These are phyloP conservation scores for Petromus typicus DNA, from an alignment of 2,113 vertebrate genomes.

Conservation along the genomic window DNA sequence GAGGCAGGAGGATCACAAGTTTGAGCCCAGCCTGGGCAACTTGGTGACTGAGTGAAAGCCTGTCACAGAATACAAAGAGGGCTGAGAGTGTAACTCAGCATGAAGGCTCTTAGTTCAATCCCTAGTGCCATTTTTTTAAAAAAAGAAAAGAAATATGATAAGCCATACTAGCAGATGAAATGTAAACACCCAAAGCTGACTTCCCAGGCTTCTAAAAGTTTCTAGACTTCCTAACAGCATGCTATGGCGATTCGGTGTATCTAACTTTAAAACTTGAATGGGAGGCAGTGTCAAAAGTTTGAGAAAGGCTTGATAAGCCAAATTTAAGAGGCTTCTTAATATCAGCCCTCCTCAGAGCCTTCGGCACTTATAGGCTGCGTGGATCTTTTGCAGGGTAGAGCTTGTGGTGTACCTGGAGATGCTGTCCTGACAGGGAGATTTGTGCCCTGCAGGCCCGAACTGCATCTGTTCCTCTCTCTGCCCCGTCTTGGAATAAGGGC, in stretches of 20 bases:
- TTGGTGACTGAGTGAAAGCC: neutral
- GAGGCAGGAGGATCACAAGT: neutral
- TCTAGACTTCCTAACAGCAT: neutral
- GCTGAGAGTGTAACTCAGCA: neutral
- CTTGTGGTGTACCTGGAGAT: rapidly evolving
- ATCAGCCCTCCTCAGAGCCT: neutral
- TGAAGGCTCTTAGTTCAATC: neutral
- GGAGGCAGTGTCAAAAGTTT: neutral
- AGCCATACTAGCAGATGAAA: neutral
- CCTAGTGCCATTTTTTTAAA: neutral
- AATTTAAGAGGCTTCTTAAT: neutral
- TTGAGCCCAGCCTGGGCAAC: neutral
- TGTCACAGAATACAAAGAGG: neutral
- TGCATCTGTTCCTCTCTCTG: neutral
- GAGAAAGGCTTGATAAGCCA: neutral
- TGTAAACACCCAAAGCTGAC: neutral
- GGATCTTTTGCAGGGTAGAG: neutral
- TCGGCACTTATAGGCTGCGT: neutral
- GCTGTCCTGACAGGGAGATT: neutral
- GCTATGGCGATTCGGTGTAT: neutral
- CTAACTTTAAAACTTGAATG: neutral
- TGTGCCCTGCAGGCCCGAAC: neutral
- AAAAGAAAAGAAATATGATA: neutral
- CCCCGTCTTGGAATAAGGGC: neutral
- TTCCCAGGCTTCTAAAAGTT: neutral